Percentiles rank a stretch among this genome's conserved stretches.
Evolutionary conservation across 2,888 invertebrate species (phyloP).

Genomic region (Adelognathus sp.): DNA sequence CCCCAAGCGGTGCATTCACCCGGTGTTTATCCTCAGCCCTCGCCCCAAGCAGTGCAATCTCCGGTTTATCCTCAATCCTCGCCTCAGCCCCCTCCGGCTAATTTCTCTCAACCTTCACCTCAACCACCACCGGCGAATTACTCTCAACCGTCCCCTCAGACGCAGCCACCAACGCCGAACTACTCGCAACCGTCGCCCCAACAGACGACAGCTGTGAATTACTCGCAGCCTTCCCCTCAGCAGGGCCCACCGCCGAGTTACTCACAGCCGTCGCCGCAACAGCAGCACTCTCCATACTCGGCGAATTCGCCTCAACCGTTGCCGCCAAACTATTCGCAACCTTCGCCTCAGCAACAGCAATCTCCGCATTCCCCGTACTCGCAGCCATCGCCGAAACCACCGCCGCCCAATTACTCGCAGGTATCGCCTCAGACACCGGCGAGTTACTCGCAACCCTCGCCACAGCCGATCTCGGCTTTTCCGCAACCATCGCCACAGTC

Average conservation of each 20-base stretch:
- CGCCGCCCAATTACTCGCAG: conserved; percentile 70
- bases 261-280: conserved; percentile 69
- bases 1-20: conserved; percentile 61
- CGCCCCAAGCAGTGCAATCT: conserved; percentile 64
- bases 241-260: conserved; percentile 65
- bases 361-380: conserved; percentile 62
- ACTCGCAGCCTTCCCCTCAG: conserved; percentile 70
- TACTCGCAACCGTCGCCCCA: conserved; percentile 78
- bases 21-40: conserved; percentile 61
- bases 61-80: conserved; percentile 69
- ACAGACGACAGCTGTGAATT: conserved; percentile 77
- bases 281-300: conserved; percentile 60
- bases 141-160: conserved; percentile 77
- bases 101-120: conserved; percentile 79
- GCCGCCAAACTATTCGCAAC: conserved; percentile 78
- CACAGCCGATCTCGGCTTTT: conserved; percentile 62
- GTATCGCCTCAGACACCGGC: conserved; percentile 77
- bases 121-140: conserved; percentile 75
- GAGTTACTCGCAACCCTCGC: conserved; percentile 70
- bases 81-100: conserved; percentile 75
- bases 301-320: conserved; percentile 61
- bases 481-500: conserved; percentile 65
- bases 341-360: conserved; percentile 70
- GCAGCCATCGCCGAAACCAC: conserved; percentile 75
- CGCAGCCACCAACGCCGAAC: conserved; percentile 79